Conservation (phyloP, 2,113 vertebrate species). For the Pseudonaja textilis region DNA sequence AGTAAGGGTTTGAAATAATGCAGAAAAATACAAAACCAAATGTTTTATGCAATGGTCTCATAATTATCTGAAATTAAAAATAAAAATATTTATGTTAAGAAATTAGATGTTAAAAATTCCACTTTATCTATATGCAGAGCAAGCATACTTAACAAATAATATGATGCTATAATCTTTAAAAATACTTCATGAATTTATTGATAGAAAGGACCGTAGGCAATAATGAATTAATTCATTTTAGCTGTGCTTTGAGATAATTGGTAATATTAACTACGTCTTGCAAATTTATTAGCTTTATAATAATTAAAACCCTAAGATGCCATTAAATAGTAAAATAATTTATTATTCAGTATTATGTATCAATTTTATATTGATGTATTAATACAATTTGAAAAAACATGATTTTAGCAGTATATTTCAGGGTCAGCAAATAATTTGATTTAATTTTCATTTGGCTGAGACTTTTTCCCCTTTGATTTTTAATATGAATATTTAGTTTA, state of each 20-base stretch:
- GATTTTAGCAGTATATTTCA: constrained; percentile 28
- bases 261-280: neutral
- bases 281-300: constrained; percentile 24
- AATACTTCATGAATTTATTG: neutral
- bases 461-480: constrained; percentile 2
- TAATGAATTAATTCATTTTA: neutral
- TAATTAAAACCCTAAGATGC: constrained; percentile 31
- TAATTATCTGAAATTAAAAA: neutral
- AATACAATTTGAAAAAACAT: constrained; percentile 15
- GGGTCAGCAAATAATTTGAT: constrained; percentile 8
- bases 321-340: constrained; percentile 49
- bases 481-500: constrained; percentile 25
- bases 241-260: neutral
- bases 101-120: constrained; percentile 1
- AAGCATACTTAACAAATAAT: constrained; percentile 24
- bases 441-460: constrained; percentile 19
- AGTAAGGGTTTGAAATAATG: neutral
- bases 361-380: constrained; percentile 24
- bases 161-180: neutral
- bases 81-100: neutral
- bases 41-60: neutral
- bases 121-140: constrained; percentile 22
- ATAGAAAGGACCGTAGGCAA: neutral
- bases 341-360: constrained; percentile 35
- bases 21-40: neutral